phyloP scores from a whole-genome alignment of 1,140 invertebrate species.

The Stegodyphus mimosarum region DNA sequence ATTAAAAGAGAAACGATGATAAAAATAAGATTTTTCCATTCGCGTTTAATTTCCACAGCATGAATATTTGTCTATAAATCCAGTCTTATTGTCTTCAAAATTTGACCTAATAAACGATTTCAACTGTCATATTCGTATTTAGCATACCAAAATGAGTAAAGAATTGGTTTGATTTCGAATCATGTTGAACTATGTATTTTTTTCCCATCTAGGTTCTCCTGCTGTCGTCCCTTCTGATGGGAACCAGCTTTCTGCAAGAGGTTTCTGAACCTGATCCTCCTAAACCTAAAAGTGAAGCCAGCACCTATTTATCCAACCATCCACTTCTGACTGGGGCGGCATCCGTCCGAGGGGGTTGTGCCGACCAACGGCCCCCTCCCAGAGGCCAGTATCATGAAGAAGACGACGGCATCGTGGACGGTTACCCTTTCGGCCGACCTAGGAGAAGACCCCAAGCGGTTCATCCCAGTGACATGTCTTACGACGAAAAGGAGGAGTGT shows the following conservation, averaged over 20 bases:
- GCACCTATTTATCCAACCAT: constrained; percentile 33
- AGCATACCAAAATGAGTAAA: too few relatives aligned
- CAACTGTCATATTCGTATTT: too few relatives aligned
- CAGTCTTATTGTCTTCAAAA: too few relatives aligned
- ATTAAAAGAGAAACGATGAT: too few relatives aligned
- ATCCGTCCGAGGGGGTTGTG: background rate
- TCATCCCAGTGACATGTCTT: background rate
- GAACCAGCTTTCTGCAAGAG: constrained; percentile 41
- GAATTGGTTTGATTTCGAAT: too few relatives aligned
- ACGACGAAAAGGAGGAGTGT: constrained; percentile 22
- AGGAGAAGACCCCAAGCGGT: background rate
- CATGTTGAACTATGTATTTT: too few relatives aligned
- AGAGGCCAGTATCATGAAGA: constrained; percentile 23
- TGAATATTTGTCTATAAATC: too few relatives aligned
- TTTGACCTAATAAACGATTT: too few relatives aligned
- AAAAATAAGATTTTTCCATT: too few relatives aligned
- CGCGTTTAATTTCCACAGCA: too few relatives aligned
- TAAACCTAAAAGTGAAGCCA: constrained; percentile 24
- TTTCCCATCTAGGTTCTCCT: constrained; percentile 16
- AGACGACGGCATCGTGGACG: background rate
- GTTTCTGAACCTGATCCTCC: constrained; percentile 8
- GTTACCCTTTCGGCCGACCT: constrained; percentile 28
- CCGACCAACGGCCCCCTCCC: background rate
- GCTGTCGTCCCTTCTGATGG: constrained; percentile 47
- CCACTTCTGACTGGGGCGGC: constrained; percentile 32